Conservation (phyloP, 2,888 invertebrate species). For the Acleris sparsana region DNA sequence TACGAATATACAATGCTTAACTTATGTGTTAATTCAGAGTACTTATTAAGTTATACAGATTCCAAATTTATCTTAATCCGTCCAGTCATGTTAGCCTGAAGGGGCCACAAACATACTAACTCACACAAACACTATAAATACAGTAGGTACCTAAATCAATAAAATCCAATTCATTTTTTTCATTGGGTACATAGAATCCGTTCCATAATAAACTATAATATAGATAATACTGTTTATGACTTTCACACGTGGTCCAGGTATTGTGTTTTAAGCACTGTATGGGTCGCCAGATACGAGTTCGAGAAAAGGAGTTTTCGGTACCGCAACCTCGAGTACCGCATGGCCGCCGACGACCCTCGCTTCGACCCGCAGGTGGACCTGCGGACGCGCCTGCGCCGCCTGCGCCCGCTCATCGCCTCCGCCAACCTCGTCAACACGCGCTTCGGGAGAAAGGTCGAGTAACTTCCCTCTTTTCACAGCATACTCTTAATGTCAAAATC, state of each 20-base stretch:
- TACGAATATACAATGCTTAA: no score
- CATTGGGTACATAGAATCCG: background rate
- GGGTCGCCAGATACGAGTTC: conserved; percentile 60
- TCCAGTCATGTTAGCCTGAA: no score
- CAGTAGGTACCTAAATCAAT: no score
- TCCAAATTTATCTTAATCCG: no score
- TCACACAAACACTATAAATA: no score
- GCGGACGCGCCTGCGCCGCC: conserved; percentile 71
- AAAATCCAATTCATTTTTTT: no score
- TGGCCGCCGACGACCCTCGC: conserved; percentile 80
- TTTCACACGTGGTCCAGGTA: no score
- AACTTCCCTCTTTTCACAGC: background rate
- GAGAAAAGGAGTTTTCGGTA: conserved; percentile 67
- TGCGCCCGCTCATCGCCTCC: conserved; percentile 84
- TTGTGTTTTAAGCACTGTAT: background rate
- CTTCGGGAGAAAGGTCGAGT: conserved; percentile 88
- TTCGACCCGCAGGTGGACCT: conserved; percentile 79
- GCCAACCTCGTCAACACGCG: conserved; percentile 91
- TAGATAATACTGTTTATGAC: no score
- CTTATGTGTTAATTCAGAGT: no score
- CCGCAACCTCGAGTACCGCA: conserved; percentile 77
- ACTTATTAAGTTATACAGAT: no score
- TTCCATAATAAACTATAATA: background rate
- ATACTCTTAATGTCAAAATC: background rate
- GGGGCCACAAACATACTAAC: no score